Evolutionary conservation across 2,797 vertebrate species (phyloP).

Genomic region (Synanceia verrucosa): DNA sequence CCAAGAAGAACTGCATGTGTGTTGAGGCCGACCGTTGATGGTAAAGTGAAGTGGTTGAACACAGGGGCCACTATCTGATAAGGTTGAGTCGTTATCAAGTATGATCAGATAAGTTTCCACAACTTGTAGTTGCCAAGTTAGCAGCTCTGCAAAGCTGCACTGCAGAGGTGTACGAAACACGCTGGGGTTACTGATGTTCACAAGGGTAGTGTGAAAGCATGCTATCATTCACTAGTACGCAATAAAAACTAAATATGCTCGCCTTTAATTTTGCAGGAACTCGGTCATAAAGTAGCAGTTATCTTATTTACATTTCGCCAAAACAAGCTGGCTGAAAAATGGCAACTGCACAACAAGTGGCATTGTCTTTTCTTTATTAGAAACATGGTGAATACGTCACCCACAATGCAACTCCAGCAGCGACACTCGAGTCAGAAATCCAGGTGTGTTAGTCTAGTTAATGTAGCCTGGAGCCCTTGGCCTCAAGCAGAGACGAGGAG

Average conservation of each 20-base stretch:
- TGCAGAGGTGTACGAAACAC: background rate
- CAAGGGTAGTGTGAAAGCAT: background rate
- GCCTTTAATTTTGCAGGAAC: background rate
- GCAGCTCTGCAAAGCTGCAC: background rate
- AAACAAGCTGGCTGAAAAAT: too few species aligned
- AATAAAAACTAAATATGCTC: background rate
- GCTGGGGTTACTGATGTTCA: background rate
- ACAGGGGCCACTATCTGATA: background rate
- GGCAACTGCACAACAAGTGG: too few species aligned
- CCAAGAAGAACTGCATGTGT: background rate
- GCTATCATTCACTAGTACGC: background rate
- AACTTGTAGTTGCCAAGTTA: background rate
- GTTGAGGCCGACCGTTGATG: background rate
- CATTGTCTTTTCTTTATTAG: too few species aligned
- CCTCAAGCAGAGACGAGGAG: too few species aligned
- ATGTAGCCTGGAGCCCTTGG: too few species aligned
- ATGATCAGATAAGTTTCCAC: background rate
- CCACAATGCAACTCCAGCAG: too few species aligned
- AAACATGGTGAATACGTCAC: too few species aligned
- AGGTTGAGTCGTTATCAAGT: background rate
- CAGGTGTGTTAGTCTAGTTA: too few species aligned
- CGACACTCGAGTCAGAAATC: too few species aligned
- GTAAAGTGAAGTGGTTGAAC: background rate
- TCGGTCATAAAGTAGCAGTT: background rate
- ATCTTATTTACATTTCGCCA: too few species aligned